phyloP scores from a whole-genome alignment of 2,888 invertebrate genomes.

The Drosophila mettleri region DNA sequence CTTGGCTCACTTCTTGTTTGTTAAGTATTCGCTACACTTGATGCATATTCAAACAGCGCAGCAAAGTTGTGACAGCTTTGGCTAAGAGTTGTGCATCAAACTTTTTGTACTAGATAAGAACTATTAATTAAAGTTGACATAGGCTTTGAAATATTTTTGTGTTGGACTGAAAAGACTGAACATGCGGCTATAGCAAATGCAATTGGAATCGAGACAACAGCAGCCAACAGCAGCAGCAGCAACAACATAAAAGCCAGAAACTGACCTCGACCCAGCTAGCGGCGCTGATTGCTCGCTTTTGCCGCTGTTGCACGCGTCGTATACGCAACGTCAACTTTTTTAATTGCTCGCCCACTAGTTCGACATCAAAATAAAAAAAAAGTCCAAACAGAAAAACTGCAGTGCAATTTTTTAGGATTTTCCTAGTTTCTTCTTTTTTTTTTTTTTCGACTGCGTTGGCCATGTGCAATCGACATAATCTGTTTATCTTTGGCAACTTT shows the following conservation, averaged over 20 bases:
- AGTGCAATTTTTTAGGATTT: slow-evolving; percentile 30
- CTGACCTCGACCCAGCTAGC: slow-evolving; percentile 51
- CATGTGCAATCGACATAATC: slow-evolving; percentile 13
- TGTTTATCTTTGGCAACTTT: background rate
- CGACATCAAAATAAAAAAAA: slow-evolving; percentile 2
- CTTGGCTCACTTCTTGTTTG: slow-evolving; percentile 3
- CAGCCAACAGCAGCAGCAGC: slow-evolving; percentile 9
- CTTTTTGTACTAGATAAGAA: slow-evolving; percentile 23
- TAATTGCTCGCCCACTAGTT: slow-evolving; percentile 63
- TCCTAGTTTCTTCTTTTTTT: background rate
- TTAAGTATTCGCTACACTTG: slow-evolving; percentile 5
- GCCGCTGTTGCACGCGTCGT: slow-evolving; percentile 55
- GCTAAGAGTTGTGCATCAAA: background rate
- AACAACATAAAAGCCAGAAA: slow-evolving; percentile 10
- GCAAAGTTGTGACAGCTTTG: slow-evolving; percentile 26
- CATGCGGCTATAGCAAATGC: slow-evolving; percentile 43
- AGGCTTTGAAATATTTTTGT: slow-evolving; percentile 9
- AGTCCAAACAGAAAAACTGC: background rate
- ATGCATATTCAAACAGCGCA: slow-evolving; percentile 25
- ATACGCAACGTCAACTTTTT: slow-evolving; percentile 72
- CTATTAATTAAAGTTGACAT: slow-evolving; percentile 52
- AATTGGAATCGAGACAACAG: slow-evolving; percentile 41
- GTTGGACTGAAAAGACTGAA: slow-evolving; percentile 10
- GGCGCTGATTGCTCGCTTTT: slow-evolving; percentile 51
- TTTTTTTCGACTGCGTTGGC: background rate